A percentile compares a stretch with the other conserved stretches of the same genome.
Evolutionary conservation across 2,113 vertebrate genomes (phyloP).

Genomic region (Ciconia maguari): DNA sequence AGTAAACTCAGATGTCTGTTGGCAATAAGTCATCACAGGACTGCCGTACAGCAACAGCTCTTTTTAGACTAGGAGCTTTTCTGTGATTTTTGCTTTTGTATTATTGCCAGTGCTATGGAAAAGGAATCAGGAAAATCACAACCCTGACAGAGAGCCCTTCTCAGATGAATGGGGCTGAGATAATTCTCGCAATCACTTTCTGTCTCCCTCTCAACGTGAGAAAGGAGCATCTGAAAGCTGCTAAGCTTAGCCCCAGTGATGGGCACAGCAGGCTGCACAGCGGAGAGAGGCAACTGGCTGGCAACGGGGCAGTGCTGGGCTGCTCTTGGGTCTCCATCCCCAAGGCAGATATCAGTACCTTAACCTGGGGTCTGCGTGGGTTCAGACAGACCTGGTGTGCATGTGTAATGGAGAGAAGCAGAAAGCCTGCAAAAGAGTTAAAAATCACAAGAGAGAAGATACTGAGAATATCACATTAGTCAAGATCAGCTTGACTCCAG

Average conservation of each 20-base stretch:
- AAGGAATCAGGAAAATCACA: conserved; percentile 18
- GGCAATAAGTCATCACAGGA: conserved; percentile 22
- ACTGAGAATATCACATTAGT: not conserved
- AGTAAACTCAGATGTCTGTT: conserved; percentile 49
- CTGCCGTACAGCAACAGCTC: not conserved
- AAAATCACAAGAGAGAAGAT: not conserved
- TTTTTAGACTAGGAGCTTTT: not conserved
- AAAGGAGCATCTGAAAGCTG: not conserved
- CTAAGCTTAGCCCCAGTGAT: not conserved
- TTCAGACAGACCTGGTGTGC: not conserved
- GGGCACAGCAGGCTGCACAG: rapidly evolving
- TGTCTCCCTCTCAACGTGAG: not conserved
- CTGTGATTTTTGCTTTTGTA: not conserved
- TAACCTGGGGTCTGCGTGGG: too few relatives aligned
- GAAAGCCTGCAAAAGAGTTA: not conserved
- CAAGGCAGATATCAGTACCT: not conserved
- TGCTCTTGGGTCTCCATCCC: not conserved
- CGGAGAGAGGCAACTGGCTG: not conserved
- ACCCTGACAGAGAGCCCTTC: not conserved
- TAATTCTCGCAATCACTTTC: not conserved
- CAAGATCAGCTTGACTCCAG: not conserved
- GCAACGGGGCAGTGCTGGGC: not conserved
- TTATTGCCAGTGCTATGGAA: not conserved
- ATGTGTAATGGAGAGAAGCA: not conserved
- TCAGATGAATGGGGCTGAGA: not conserved